Evolutionary conservation across 2,113 vertebrate genomes (phyloP).

Genomic region (Xenotilapia flavipinnis): DNA sequence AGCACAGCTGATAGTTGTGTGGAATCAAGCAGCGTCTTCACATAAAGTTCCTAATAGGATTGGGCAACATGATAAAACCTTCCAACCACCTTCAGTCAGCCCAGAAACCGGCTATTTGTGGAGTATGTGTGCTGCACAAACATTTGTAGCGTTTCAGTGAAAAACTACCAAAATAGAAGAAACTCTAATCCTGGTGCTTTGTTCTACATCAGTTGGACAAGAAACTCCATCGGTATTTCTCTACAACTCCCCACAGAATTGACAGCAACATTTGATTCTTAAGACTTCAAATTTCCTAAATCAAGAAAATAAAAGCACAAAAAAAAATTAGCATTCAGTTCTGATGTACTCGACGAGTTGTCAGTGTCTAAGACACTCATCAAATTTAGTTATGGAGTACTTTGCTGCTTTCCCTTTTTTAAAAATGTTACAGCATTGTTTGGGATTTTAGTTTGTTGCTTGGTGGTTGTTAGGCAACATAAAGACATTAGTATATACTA

Average conservation of each 20-base stretch:
- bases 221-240: neutral
- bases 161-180: neutral
- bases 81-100: neutral
- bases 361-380: neutral
- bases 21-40: neutral
- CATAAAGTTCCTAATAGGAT: neutral
- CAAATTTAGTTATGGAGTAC: neutral
- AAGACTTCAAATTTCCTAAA: neutral
- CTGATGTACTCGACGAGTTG: neutral
- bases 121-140: neutral
- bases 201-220: neutral
- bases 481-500: neutral
- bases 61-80: neutral
- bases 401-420: neutral
- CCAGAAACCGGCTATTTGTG: neutral
- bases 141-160: neutral
- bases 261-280: neutral
- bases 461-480: neutral
- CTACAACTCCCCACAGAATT: neutral
- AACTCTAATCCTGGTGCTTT: neutral
- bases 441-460: neutral
- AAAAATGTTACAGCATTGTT: neutral
- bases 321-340: neutral
- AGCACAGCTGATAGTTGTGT: neutral
- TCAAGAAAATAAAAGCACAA: neutral